phyloP scores from a whole-genome alignment of 2,888 invertebrate genomes.

The Hoplodrina ambigua region DNA sequence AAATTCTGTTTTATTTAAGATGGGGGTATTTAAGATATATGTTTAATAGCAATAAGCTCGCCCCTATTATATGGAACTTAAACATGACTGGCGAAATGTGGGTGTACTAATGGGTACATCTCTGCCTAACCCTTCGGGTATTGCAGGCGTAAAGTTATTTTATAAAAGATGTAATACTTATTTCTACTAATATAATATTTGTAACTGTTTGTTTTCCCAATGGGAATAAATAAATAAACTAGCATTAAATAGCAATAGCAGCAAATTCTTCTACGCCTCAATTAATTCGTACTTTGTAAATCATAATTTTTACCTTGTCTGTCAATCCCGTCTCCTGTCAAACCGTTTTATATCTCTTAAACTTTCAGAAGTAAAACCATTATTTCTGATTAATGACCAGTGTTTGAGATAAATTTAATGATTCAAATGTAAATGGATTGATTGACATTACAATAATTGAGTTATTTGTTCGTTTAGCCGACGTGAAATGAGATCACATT shows the following conservation, averaged over 20 bases:
- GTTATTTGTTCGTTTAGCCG: slow-evolving; percentile 40
- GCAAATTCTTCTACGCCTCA: neutral
- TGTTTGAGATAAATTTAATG: slow-evolving; percentile 50
- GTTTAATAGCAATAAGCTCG: too few species aligned
- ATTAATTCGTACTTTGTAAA: slow-evolving; percentile 6
- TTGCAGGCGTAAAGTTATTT: too few species aligned
- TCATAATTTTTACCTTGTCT: slow-evolving; percentile 20
- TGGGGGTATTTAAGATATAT: too few species aligned
- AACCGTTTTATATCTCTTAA: slow-evolving; percentile 38
- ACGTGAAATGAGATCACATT: slow-evolving; percentile 30
- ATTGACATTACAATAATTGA: slow-evolving; percentile 49
- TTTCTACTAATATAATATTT: too few species aligned
- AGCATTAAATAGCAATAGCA: neutral
- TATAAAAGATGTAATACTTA: too few species aligned
- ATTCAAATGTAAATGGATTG: slow-evolving; percentile 47
- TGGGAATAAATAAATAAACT: too few species aligned
- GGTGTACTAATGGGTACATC: too few species aligned
- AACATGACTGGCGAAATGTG: too few species aligned
- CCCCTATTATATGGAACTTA: too few species aligned
- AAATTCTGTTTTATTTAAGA: too few species aligned
- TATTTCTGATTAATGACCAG: slow-evolving; percentile 61
- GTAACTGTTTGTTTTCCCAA: too few species aligned
- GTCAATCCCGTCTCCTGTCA: slow-evolving; percentile 23
- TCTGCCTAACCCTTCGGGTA: too few species aligned
- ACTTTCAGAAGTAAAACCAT: slow-evolving; percentile 59